Evolutionary conservation across 1,140 invertebrate species (phyloP).

Genomic region (Kradibia gibbosae): DNA sequence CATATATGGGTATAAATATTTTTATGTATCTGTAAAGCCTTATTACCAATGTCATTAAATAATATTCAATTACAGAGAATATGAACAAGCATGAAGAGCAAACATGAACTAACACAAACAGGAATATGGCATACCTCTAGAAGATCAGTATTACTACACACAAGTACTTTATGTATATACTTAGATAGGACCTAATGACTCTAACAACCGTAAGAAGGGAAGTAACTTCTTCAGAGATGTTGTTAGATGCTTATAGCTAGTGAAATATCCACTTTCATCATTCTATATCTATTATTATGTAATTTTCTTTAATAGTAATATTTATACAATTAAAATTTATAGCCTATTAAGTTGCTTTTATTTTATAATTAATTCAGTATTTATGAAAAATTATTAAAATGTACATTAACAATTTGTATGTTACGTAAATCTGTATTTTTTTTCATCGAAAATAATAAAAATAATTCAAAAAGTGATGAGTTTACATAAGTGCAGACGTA

Average conservation of each 20-base stretch:
- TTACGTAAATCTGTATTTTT: background rate
- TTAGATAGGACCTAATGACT: background rate
- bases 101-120: conserved; percentile 11
- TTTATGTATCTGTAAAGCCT: no score
- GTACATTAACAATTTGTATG: no score
- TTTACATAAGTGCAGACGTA: background rate
- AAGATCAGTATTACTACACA: conserved; percentile 18
- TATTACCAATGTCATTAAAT: no score
- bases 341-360: no score
- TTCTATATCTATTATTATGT: no score
- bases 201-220: background rate
- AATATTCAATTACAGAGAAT: background rate
- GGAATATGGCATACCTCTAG: background rate
- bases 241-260: background rate
- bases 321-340: no score
- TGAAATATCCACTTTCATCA: background rate
- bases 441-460: background rate
- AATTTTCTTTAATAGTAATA: no score
- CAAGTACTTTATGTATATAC: conserved; percentile 3
- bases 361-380: no score
- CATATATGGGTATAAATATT: no score
- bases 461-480: background rate
- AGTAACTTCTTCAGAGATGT: background rate
- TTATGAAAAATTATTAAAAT: no score
- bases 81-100: background rate